These are phyloP conservation scores for Aplocera efformata DNA, from an alignment of 2,888 invertebrate genomes.

Conservation along the genomic window DNA sequence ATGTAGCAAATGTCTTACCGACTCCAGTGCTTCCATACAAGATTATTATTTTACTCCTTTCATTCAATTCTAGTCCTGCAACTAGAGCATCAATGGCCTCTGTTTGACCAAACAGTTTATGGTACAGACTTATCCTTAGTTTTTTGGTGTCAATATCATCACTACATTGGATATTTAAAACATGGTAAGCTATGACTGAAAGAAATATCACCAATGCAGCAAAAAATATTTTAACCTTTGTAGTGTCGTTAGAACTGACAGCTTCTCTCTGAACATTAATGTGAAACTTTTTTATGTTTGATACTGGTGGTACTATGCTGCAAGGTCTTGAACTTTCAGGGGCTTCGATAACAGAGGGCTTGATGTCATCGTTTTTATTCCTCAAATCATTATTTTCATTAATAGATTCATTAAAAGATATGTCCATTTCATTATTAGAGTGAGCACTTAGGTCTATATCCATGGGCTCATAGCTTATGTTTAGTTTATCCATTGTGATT, in stretches of 20 bases:
- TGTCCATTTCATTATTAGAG: constrained; percentile 55
- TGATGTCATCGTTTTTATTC: constrained; percentile 4
- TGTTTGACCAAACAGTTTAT: constrained; percentile 58
- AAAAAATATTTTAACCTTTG: constrained; percentile 26
- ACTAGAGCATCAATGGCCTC: constrained; percentile 46
- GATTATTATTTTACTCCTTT: constrained; percentile 51
- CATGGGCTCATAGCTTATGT: constrained; percentile 63
- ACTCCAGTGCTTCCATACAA: constrained; percentile 71
- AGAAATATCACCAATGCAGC: constrained; percentile 32
- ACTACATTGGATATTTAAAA: constrained; percentile 47
- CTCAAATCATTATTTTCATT: constrained; percentile 9
- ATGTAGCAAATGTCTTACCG: constrained; percentile 64
- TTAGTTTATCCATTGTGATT: constrained; percentile 32
- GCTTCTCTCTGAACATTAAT: constrained; percentile 34
- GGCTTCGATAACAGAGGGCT: background rate
- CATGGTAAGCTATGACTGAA: constrained; percentile 39
- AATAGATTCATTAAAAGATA: constrained; percentile 42
- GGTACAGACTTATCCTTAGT: constrained; percentile 38
- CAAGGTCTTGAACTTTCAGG: background rate
- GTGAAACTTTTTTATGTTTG: constrained; percentile 42
- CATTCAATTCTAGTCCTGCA: constrained; percentile 40
- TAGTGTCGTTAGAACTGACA: constrained; percentile 17
- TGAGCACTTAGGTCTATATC: constrained; percentile 61
- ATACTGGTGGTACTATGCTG: constrained; percentile 1
- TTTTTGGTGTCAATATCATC: constrained; percentile 39